Base-by-base conservation (phyloP, 2,888 invertebrate species). In the Gymnoscelis rufifasciata region DNA sequence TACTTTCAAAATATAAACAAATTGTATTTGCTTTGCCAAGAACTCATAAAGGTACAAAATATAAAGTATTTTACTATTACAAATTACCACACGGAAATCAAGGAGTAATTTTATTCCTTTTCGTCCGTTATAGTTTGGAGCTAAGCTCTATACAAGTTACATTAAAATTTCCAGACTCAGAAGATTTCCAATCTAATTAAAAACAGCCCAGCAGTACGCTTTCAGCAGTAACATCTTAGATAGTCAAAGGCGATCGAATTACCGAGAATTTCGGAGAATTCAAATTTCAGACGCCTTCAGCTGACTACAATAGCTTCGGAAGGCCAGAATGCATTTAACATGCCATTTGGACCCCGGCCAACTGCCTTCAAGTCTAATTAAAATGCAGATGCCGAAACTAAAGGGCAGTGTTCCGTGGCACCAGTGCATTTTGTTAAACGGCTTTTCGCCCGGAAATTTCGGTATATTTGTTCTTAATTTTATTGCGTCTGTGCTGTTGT, bases 301-400 rank as follows among this genome's bases (percentile, higher is more conserved):
- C n/a, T n/a, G n/a, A n/a, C n/a, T 33, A 43, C 13, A 8, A 23
- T 29, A 12, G 31, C 29, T 37, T 33, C 42, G 19, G 29, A 38
- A 35, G 45, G 43, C 29, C 56, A 55, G 62, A 72, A 74, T 71
- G 56, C 55, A 49, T 48, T 51, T 48, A 42, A 35, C 51, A 49
- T 51, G 55, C 76, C 74, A 81, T 82, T 86, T 84, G 84, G 84
- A 74, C 38, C 57, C 51, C 63, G 58, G 75, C 84, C 84, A 83
- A 80, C 65, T 56, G 74, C 76, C 72, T 75, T 71, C 69, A 69
- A 66, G 67, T 65, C 70, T 78, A 82, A 81, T 83, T 82, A 82
- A 78, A 79, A 81, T 76, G 76, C 70, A 74, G 69, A 72, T 75
- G 79, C 71, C 79, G 74, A 77, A 80, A 77, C 66, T 66, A 73